Base-by-base conservation (phyloP, 35 echinoderm and acorn worm species). In the Ophioderma brevispina region DNA sequence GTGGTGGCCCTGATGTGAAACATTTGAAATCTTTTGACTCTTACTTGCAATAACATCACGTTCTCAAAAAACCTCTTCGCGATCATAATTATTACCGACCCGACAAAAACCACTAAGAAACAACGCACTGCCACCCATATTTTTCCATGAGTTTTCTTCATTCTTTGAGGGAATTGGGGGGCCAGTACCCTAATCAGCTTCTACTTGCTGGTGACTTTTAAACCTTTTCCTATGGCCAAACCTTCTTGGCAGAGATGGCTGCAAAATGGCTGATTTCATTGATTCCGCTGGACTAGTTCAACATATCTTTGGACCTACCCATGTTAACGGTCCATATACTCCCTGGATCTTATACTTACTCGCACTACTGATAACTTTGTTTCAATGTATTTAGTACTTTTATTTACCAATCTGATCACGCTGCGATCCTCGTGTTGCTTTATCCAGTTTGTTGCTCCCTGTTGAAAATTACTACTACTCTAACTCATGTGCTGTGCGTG, bases 251-350 rank as follows among this genome's bases (percentile, higher is more conserved):
- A 38, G 40, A 75, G 64, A 86, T 21, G 84, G 33, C n/a, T 80
- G 1, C 50, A 79, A 17, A 81, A 86, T 80, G 50, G 79, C 64
- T 80, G 33, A 36, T 37, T 80, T 80, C 13, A 83, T 50, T n/a
- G 81, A 33, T 50, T 32, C 82, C 0, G 80, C 35, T 91, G 82
- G 93, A 28, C n/a, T 94, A 21, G 37, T 38, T 13, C 93, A 94
- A 87, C 88, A 91, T 87, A 42, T 91, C 18, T 87, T 77, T 36
- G 88, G 39, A 30, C 77, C 83, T 39, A 94, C 93, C 33, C 93
- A 94, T 46, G 21, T 56, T 0, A 38, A 94, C 38, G 93, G 88
- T n/a, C n/a, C n/a, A n/a, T n/a, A 25, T 82, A 94, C 78, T 82
- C 84, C 28, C 77, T 91, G 4, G 32, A 89, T 91, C 38, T 77